phyloP scores from a whole-genome alignment of 2,888 invertebrate genomes.

The Pediacus dermestoides region DNA sequence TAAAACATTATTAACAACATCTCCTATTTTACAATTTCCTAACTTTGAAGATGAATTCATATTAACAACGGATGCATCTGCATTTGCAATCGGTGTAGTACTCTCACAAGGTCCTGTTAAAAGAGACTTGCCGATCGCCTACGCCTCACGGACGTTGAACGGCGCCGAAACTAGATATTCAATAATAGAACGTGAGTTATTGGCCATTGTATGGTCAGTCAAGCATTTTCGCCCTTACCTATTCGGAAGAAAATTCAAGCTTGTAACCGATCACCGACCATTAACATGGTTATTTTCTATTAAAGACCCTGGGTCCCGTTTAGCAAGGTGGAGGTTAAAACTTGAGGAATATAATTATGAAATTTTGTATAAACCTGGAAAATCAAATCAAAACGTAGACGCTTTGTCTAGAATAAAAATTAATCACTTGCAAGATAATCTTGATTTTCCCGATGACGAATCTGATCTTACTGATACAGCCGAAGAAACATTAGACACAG shows the following conservation, averaged over 20 bases:
- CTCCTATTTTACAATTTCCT: constrained; percentile 4
- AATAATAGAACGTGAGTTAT: constrained; percentile 36
- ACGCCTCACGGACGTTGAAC: constrained; percentile 14
- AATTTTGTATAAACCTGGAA: constrained; percentile 36
- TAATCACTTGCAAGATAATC: too few species aligned
- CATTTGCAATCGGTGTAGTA: constrained; percentile 7
- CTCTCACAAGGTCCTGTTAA: constrained; percentile 5
- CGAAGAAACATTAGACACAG: too few species aligned
- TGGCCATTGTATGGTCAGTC: constrained; percentile 28
- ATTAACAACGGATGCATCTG: constrained; percentile 5
- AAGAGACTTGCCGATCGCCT: constrained; percentile 3
- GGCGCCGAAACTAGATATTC: constrained; percentile 35
- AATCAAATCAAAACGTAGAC: constrained; percentile 35
- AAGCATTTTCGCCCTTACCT: constrained; percentile 35
- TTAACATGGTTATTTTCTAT: too few species aligned
- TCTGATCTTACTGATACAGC: too few species aligned
- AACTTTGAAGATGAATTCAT: constrained; percentile 7
- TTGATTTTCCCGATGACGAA: too few species aligned
- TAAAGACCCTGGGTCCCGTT: too few species aligned
- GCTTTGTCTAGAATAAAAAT: constrained; percentile 21
- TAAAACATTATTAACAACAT: constrained; percentile 2
- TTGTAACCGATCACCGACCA: constrained; percentile 39
- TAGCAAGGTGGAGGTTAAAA: too few species aligned
- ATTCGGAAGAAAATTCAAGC: constrained; percentile 27
- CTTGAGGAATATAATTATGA: constrained; percentile 39